Conservation (phyloP, 2,888 invertebrate species). For the Tachina fera region DNA sequence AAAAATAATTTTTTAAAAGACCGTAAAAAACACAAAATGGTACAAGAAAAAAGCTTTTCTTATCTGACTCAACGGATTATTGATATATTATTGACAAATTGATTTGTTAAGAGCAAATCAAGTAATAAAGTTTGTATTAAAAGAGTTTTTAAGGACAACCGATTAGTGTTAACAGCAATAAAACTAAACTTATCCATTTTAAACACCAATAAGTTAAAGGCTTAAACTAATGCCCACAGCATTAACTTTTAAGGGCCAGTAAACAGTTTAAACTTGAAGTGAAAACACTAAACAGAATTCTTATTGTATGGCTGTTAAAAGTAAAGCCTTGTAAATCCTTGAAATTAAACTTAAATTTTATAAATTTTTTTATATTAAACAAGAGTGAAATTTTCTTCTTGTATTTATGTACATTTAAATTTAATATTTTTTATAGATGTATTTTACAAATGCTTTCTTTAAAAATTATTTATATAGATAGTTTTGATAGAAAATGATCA, state of each 20-base stretch:
- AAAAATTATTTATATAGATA: conserved; percentile 42
- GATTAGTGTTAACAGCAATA: not conserved
- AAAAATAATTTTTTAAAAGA: conserved; percentile 29
- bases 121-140: conserved; percentile 11
- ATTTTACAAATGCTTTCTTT: conserved; percentile 40
- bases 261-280: not conserved
- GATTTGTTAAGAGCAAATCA: conserved; percentile 54
- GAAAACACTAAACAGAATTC: not conserved
- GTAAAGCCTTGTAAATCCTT: not conserved
- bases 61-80: conserved; percentile 48
- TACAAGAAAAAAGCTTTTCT: conserved; percentile 49
- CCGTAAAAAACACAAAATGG: not conserved
- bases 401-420: conserved; percentile 41
- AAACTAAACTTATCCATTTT: not conserved
- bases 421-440: conserved; percentile 59
- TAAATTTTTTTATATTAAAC: not conserved
- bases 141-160: not conserved
- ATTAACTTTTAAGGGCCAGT: not conserved
- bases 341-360: not conserved
- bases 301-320: not conserved
- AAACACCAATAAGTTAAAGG: not conserved
- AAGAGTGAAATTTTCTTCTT: conserved; percentile 5
- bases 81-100: conserved; percentile 47
- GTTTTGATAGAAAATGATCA: conserved; percentile 57
- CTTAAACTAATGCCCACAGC: not conserved